Conservation (phyloP, 2,888 invertebrate genomes). For the Phlogophora meticulosa region DNA sequence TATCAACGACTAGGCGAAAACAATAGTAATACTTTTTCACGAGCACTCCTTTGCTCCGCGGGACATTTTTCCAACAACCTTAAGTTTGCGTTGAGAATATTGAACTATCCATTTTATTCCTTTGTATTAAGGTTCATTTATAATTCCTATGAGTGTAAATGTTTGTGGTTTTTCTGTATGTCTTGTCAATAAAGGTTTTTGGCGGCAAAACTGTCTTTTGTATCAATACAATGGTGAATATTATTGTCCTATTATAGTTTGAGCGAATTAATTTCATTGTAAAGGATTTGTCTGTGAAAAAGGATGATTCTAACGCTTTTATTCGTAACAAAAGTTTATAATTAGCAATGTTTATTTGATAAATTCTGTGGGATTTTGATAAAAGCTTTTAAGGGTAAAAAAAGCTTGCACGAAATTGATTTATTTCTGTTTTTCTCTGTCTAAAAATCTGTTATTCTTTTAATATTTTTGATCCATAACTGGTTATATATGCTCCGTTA, state of each 20-base stretch:
- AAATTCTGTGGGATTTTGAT: conserved; percentile 47
- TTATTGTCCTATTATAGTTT: conserved; percentile 71
- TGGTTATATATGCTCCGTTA: too few relatives aligned
- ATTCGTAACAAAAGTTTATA: conserved; percentile 65
- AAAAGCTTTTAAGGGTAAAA: conserved; percentile 3
- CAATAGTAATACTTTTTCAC: conserved; percentile 68
- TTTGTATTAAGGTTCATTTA: conserved; percentile 1
- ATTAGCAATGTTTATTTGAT: conserved; percentile 66
- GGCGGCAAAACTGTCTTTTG: conserved; percentile 76
- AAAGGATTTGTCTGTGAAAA: conserved; percentile 71
- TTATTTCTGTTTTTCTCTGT: conserved; percentile 14
- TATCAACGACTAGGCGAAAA: conserved; percentile 75
- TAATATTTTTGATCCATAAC: neutral
- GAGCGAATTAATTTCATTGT: conserved; percentile 73
- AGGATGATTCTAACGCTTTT: conserved; percentile 67
- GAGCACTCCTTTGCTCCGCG: conserved; percentile 75
- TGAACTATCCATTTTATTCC: neutral
- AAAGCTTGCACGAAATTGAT: neutral
- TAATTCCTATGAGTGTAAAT: neutral
- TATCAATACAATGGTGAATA: conserved; percentile 69
- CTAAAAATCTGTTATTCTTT: neutral
- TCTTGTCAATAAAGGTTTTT: conserved; percentile 72
- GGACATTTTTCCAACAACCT: conserved; percentile 47
- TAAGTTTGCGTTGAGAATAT: neutral
- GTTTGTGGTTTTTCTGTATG: conserved; percentile 47